These are phyloP conservation scores for Melanocharis versteri DNA, from an alignment of 2,113 vertebrate genomes.

Conservation along the genomic window DNA sequence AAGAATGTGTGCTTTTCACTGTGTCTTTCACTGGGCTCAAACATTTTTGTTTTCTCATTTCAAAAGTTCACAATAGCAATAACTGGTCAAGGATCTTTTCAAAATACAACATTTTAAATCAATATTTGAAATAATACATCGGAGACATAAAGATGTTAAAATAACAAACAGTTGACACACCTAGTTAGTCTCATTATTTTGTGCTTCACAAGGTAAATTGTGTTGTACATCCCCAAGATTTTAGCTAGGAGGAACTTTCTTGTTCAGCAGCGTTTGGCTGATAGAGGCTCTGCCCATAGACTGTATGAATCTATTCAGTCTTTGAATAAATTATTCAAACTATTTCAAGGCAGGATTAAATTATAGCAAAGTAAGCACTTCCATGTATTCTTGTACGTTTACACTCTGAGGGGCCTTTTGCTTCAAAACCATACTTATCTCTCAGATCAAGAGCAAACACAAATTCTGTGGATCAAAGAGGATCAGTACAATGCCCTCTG, in stretches of 20 bases:
- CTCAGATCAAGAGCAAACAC: not conserved
- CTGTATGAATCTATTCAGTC: not conserved
- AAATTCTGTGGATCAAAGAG: not conserved
- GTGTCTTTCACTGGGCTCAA: not conserved
- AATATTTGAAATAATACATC: not conserved
- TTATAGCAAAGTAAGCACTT: not conserved
- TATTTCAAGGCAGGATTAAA: not conserved
- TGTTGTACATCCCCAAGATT: not conserved
- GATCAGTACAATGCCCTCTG: not conserved
- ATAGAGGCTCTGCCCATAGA: not conserved
- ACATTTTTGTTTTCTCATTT: not conserved
- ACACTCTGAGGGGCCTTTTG: not conserved
- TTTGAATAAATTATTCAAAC: not conserved
- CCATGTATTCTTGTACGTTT: not conserved
- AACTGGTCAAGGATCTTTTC: not conserved
- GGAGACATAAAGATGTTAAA: not conserved
- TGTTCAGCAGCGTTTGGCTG: not conserved
- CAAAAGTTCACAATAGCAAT: not conserved
- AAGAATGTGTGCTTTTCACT: not conserved
- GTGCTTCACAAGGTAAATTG: not conserved
- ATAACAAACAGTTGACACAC: not conserved
- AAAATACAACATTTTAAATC: not conserved
- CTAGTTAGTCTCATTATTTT: not conserved
- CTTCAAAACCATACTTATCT: not conserved
- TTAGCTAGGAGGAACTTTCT: not conserved